Evolutionary conservation across 2,797 vertebrate genomes (phyloP).

Genomic region (Euthynnus affinis): DNA sequence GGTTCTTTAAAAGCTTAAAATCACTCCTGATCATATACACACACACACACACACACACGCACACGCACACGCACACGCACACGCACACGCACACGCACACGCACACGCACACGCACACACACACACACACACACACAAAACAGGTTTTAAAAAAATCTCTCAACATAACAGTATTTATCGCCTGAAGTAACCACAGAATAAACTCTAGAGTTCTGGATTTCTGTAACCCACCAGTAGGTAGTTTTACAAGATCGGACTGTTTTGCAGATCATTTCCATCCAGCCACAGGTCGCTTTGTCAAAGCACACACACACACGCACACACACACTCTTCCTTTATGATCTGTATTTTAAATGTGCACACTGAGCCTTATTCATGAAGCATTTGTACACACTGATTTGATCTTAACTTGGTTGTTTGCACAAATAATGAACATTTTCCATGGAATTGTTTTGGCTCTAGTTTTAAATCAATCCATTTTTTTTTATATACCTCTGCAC

Average conservation of each 20-base stretch:
- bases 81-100: conserved; percentile 30
- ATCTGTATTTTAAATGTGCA: conserved; percentile 8
- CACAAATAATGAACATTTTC: not conserved
- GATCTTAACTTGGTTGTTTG: not conserved
- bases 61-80: conserved; percentile 36
- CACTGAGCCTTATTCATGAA: not conserved
- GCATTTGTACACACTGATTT: conserved; percentile 1
- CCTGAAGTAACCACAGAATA: conserved; percentile 26
- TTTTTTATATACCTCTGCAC: not conserved
- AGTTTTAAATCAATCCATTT: not conserved
- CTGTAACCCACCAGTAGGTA: conserved; percentile 34
- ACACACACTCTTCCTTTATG: conserved; percentile 1
- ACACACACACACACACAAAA: conserved; percentile 45
- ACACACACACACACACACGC: conserved; percentile 32
- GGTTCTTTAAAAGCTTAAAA: conserved; percentile 37
- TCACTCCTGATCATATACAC: conserved; percentile 55
- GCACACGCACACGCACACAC: conserved; percentile 37
- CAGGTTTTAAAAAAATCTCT: conserved; percentile 9
- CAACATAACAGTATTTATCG: conserved; percentile 19
- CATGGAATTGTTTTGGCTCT: not conserved
- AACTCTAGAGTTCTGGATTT: conserved; percentile 52
- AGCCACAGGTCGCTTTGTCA: conserved; percentile 12
- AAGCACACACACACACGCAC: not conserved
- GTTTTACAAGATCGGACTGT: conserved; percentile 51
- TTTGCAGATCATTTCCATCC: conserved; percentile 43